Conservation (phyloP, 2,797 vertebrate species). For the Phrynocephalus forsythii region DNA sequence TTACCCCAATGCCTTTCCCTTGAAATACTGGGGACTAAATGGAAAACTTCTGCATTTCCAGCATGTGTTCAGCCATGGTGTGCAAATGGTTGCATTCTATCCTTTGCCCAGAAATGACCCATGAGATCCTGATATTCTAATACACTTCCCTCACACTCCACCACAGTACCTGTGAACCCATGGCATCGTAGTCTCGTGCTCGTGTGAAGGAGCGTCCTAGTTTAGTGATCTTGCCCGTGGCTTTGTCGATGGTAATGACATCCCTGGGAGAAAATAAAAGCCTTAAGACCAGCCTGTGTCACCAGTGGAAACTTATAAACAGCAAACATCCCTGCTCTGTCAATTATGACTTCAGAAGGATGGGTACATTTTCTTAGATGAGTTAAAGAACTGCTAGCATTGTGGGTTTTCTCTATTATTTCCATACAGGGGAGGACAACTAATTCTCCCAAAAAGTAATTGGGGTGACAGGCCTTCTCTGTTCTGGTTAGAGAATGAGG, state of each 20-base stretch:
- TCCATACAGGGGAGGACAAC: background rate
- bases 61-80: background rate
- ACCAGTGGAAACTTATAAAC: background rate
- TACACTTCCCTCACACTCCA: background rate
- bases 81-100: background rate
- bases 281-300: background rate
- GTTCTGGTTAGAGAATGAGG: background rate
- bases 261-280: slow-evolving; percentile 77
- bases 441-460: background rate
- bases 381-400: background rate
- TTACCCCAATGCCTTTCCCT: background rate
- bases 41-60: background rate
- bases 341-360: background rate
- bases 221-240: slow-evolving; percentile 94
- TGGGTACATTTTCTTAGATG: background rate
- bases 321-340: background rate
- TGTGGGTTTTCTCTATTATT: background rate
- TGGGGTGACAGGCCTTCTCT: background rate
- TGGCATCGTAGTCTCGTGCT: slow-evolving; percentile 94
- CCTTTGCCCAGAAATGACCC: background rate
- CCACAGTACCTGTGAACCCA: slow-evolving; percentile 90
- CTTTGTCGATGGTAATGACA: slow-evolving; percentile 96
- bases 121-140: background rate
- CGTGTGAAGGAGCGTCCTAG: slow-evolving; percentile 94
- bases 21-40: background rate